phyloP scores from a whole-genome alignment of 2,888 invertebrate genomes.

The Nomada fucata region DNA sequence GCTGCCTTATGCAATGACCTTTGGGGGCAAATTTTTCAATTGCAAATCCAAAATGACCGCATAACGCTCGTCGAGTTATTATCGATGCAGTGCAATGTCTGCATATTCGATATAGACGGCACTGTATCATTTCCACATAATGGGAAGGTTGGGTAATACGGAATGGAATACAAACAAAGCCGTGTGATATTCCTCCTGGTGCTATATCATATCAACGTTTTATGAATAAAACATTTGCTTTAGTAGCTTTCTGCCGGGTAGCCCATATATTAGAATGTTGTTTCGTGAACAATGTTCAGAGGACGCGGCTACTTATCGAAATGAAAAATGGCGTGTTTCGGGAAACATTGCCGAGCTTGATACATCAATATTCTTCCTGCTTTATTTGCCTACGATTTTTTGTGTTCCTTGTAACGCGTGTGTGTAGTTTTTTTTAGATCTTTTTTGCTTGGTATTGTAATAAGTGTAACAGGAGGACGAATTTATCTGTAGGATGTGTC shows the following conservation, averaged over 20 bases:
- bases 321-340: constrained; percentile 37
- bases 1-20: constrained; percentile 16
- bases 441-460: too few species aligned
- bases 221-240: constrained; percentile 62
- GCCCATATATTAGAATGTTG: constrained; percentile 53
- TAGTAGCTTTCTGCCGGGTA: constrained; percentile 42
- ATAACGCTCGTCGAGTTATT: constrained; percentile 19
- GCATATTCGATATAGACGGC: constrained; percentile 33
- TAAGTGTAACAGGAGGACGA: too few species aligned
- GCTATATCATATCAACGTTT: constrained; percentile 59
- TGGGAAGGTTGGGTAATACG: constrained; percentile 56
- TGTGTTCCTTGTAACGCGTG: neutral
- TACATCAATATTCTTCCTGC: constrained; percentile 15
- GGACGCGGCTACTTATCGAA: constrained; percentile 45
- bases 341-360: constrained; percentile 10
- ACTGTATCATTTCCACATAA: constrained; percentile 55
- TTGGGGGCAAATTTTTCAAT: constrained; percentile 1
- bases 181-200: constrained; percentile 51
- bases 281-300: constrained; percentile 43
- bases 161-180: constrained; percentile 61
- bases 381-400: neutral
- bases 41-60: constrained; percentile 8
- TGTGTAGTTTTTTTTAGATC: neutral
- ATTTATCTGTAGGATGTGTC: too few species aligned
- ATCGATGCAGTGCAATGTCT: constrained; percentile 44